These are phyloP conservation scores for Okamejei kenojei DNA, from an alignment of 2,797 vertebrate genomes.

Conservation along the genomic window DNA sequence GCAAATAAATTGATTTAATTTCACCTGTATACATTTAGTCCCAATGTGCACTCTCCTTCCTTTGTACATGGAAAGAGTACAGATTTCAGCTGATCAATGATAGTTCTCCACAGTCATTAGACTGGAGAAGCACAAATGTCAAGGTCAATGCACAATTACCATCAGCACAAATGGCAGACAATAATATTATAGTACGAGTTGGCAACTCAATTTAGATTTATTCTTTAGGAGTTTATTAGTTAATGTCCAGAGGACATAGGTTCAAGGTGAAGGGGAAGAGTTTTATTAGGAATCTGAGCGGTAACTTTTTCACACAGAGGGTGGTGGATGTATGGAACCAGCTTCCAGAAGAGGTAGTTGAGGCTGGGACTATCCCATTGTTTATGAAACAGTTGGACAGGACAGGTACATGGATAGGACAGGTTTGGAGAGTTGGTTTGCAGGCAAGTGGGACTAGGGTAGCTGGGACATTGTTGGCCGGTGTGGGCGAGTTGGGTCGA, in stretches of 20 bases:
- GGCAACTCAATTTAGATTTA: not conserved
- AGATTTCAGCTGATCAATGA: slow-evolving; percentile 8
- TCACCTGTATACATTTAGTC: not conserved
- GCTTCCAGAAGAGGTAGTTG: too few relatives aligned
- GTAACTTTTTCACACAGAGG: too few relatives aligned
- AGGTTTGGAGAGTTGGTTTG: too few relatives aligned
- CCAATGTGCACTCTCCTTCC: not conserved
- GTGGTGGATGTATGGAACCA: too few relatives aligned
- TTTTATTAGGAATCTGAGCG: too few relatives aligned
- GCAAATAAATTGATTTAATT: not conserved
- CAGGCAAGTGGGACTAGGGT: too few relatives aligned
- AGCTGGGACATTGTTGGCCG: too few relatives aligned
- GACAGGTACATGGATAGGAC: too few relatives aligned
- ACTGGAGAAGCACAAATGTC: slow-evolving; percentile 17
- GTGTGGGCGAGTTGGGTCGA: too few relatives aligned
- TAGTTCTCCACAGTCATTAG: not conserved
- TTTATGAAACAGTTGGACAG: too few relatives aligned
- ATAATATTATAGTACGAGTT: not conserved
- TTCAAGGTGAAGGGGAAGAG: too few relatives aligned
- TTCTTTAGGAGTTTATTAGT: not conserved
- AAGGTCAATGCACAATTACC: slow-evolving; percentile 18
- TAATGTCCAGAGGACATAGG: not conserved
- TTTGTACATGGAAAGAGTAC: not conserved
- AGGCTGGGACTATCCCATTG: too few relatives aligned
- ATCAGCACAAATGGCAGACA: not conserved